A percentile compares a stretch with the other conserved stretches of the same genome.
Evolutionary conservation across 2,113 vertebrate species (phyloP).

Genomic region (Eurypyga helias): DNA sequence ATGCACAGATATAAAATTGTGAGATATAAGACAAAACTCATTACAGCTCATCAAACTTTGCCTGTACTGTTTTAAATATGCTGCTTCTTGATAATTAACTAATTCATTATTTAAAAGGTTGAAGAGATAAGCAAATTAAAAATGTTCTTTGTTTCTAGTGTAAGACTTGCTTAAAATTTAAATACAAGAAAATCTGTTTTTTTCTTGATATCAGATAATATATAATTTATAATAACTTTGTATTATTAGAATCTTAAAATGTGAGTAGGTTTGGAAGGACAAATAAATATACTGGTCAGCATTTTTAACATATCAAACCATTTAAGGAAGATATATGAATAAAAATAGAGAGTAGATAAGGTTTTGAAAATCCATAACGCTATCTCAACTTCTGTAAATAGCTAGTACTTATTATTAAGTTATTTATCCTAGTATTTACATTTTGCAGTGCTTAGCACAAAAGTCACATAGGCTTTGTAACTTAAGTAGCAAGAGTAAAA

Average conservation of each 20-base stretch:
- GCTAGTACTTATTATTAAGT: neutral
- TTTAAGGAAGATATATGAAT: neutral
- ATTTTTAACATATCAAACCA: neutral
- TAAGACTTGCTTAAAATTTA: neutral
- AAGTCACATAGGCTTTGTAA: neutral
- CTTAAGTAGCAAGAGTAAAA: rapidly evolving
- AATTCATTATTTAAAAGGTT: neutral
- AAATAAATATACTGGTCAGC: neutral
- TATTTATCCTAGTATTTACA: neutral
- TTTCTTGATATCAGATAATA: neutral
- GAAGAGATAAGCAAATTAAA: neutral
- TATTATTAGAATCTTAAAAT: neutral
- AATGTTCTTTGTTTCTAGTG: neutral
- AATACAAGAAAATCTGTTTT: neutral
- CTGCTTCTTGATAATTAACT: neutral
- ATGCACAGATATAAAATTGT: neutral
- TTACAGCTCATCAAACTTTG: neutral
- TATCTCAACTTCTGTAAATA: neutral
- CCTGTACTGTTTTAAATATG: neutral
- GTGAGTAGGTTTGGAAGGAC: neutral
- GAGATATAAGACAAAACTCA: neutral
- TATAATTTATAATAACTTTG: neutral
- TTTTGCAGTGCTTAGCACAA: neutral
- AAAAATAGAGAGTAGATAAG: neutral
- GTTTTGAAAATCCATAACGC: neutral